These are phyloP conservation scores for Panagrolaimus sp. DNA, from an alignment of 1,140 invertebrate species.

Conservation along the genomic window DNA sequence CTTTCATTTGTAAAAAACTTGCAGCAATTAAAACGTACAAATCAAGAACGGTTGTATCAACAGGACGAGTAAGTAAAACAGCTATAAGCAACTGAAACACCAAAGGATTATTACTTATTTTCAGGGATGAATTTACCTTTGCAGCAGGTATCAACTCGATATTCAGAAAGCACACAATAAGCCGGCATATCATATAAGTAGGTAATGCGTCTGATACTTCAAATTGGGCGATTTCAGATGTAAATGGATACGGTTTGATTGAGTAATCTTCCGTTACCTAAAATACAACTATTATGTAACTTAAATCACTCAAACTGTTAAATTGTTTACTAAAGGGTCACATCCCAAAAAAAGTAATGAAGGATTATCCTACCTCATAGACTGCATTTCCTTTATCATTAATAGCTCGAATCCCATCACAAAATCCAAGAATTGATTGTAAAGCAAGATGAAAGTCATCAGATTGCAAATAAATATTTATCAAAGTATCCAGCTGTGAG, in stretches of 20 bases:
- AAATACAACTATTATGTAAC: too few species aligned
- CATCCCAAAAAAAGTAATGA: too few species aligned
- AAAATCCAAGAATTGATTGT: slow-evolving; percentile 43
- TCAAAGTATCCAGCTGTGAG: too few species aligned
- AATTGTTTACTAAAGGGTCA: too few species aligned
- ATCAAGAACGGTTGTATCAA: too few species aligned
- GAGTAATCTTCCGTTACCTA: slow-evolving; percentile 32
- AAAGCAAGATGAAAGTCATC: slow-evolving; percentile 48
- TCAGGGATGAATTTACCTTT: too few species aligned
- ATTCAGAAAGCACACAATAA: slow-evolving; percentile 38
- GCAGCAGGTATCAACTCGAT: neutral
- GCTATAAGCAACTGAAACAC: neutral
- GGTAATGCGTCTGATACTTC: slow-evolving; percentile 22
- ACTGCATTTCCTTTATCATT: slow-evolving; percentile 20
- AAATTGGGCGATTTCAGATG: slow-evolving; percentile 14
- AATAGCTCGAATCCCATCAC: slow-evolving; percentile 30
- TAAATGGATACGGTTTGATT: slow-evolving; percentile 39
- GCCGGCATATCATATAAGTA: slow-evolving; percentile 36
- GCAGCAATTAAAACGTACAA: too few species aligned
- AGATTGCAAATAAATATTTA: slow-evolving; percentile 31
- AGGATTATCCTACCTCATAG: slow-evolving; percentile 28
- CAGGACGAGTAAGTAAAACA: neutral
- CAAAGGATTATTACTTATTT: too few species aligned
- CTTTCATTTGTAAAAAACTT: too few species aligned
- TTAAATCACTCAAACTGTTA: too few species aligned